Conservation (phyloP, 1,140 invertebrate species). For the Cheumatopsyche charites region DNA sequence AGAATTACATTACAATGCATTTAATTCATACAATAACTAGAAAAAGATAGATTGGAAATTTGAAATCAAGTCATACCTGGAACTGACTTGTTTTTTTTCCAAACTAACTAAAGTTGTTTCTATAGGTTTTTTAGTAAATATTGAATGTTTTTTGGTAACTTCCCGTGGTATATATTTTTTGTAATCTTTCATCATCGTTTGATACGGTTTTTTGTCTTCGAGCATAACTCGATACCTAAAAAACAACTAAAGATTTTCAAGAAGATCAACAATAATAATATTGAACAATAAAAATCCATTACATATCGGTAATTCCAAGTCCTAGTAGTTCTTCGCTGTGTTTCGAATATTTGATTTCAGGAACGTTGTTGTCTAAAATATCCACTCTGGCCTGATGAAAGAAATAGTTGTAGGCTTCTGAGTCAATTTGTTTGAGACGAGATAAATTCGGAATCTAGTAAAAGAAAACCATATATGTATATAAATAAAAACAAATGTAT, state of each 20-base stretch:
- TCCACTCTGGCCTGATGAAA: constrained; percentile 84
- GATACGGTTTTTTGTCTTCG: constrained; percentile 69
- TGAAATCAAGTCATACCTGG: constrained; percentile 24
- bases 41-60: no score
- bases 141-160: constrained; percentile 72
- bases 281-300: constrained; percentile 53
- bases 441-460: constrained; percentile 64
- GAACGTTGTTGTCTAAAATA: constrained; percentile 77
- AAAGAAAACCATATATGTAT: neutral
- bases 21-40: no score
- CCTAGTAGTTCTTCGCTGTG: constrained; percentile 78
- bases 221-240: constrained; percentile 68
- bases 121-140: constrained; percentile 78
- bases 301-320: constrained; percentile 85
- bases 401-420: constrained; percentile 80
- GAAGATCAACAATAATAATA: constrained; percentile 20
- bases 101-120: constrained; percentile 70
- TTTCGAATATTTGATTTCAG: constrained; percentile 76
- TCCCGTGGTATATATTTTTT: constrained; percentile 82
- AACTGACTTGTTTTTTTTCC: constrained; percentile 47
- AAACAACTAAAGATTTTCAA: constrained; percentile 35
- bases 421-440: constrained; percentile 71
- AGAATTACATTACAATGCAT: no score
- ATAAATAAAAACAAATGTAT: neutral
- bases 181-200: constrained; percentile 75